Evolutionary conservation across 2,797 vertebrate genomes (phyloP), one percentile per base, ranked within the genome.

Genomic region (Cirrhinus molitorella): DNA sequence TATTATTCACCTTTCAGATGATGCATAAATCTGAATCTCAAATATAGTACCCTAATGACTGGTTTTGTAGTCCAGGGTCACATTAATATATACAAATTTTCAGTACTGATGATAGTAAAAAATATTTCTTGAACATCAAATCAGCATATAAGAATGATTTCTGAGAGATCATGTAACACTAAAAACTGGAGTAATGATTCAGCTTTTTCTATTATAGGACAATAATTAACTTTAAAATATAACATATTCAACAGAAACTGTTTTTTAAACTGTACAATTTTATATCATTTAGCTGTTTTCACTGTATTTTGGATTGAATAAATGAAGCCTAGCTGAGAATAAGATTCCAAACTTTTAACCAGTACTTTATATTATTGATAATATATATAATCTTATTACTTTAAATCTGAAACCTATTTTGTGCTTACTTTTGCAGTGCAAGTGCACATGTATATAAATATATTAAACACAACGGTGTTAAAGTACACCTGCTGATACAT

Each of bases 401-500:
- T n/a, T n/a, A n/a, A n/a, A n/a, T n/a, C n/a, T n/a, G n/a, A n/a
- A n/a, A n/a, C n/a, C n/a, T n/a, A n/a, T n/a, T n/a, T n/a, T n/a
- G n/a, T n/a, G n/a, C n/a, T n/a, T n/a, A n/a, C n/a, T n/a, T n/a
- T n/a, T n/a, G n/a, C n/a, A n/a, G n/a, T n/a, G n/a, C n/a, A n/a
- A n/a, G 19, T 74, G 49, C 5, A 21, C 28, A 1, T 73, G 14
- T n/a, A 34, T 34, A 34, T 66, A 66, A 4, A 79, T n/a, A 21
- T 49, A 47, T 31, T 14, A 4, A 14, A 1, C 3, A 61, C 16
- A 47, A 5, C 31, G 37, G 17, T 47, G 2, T 61, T 47, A 45
- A 63, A 53, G 28, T n/a, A 13, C 71, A 73, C 71, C 73, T 76
- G 73, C 57, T 51, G 25, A 68, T 80, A 53, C 21, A 51, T 82